phyloP scores from a whole-genome alignment of 2,113 vertebrate species.

The Aix galericulata region DNA sequence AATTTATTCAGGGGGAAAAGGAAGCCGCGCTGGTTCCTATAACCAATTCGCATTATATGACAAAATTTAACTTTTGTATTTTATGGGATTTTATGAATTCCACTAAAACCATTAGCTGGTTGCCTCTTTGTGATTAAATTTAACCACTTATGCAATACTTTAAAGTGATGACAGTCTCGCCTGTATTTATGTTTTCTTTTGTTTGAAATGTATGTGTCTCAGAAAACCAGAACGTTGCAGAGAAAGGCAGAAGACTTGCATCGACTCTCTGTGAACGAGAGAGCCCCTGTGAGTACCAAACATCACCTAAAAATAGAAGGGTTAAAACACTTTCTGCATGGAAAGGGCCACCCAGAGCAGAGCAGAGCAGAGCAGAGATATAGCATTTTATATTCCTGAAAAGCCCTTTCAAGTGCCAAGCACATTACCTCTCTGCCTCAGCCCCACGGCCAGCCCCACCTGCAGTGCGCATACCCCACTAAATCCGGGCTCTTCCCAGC shows the following conservation, averaged over 20 bases:
- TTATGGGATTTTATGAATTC: constrained; percentile 77
- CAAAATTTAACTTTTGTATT: constrained; percentile 77
- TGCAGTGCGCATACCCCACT: background rate
- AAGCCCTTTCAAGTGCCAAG: background rate
- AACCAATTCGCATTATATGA: constrained; percentile 70
- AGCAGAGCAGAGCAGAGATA: background rate
- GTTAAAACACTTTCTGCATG: background rate
- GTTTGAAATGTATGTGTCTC: constrained; percentile 58
- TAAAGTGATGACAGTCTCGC: constrained; percentile 52
- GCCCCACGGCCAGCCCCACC: background rate
- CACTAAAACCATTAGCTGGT: constrained; percentile 78
- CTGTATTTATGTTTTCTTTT: constrained; percentile 75
- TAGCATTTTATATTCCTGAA: background rate
- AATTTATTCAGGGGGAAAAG: constrained; percentile 76
- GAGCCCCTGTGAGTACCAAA: background rate
- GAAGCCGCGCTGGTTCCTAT: constrained; percentile 68
- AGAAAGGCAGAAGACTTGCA: background rate
- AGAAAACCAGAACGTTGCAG: constrained; percentile 12
- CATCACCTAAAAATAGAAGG: background rate
- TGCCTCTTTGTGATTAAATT: constrained; percentile 78
- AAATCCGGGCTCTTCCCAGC: background rate
- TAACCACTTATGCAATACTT: constrained; percentile 76
- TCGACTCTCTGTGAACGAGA: background rate
- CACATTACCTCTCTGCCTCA: background rate
- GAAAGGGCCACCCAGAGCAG: background rate